A percentile compares a stretch with the other conserved stretches of the same genome.
Conservation (phyloP, 2,888 invertebrate genomes). For the Lycophotia porphyrea region DNA sequence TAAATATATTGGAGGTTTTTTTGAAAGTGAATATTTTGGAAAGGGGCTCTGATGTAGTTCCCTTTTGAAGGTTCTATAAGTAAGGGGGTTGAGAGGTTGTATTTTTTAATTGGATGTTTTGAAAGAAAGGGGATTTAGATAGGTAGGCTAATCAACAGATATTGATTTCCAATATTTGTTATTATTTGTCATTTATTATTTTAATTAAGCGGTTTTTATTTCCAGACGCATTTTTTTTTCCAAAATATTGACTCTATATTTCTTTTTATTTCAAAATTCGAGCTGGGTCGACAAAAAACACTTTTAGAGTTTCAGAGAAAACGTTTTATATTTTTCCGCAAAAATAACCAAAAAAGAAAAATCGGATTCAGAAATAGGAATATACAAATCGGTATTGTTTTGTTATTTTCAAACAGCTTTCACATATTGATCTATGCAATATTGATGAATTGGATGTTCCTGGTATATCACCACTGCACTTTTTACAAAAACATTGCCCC, state of each 20-base stretch:
- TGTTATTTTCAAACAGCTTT: conserved; percentile 46
- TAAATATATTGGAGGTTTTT: conserved; percentile 67
- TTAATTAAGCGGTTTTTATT: background rate
- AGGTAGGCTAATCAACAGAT: background rate
- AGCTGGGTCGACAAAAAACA: background rate
- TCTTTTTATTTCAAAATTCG: background rate
- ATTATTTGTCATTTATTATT: background rate
- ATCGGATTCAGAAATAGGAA: conserved; percentile 9
- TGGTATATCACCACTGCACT: conserved; percentile 13
- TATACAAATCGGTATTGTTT: conserved; percentile 33
- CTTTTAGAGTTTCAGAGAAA: background rate
- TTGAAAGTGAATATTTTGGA: conserved; percentile 51
- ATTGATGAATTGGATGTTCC: conserved; percentile 15
- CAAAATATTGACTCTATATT: background rate
- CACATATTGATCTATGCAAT: conserved; percentile 34
- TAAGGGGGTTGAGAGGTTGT: conserved; percentile 12
- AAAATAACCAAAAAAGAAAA: background rate
- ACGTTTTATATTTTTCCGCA: background rate
- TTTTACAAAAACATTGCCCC: conserved; percentile 20
- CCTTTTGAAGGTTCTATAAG: conserved; percentile 37
- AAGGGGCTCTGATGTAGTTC: conserved; percentile 47
- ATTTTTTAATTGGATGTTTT: conserved; percentile 36
- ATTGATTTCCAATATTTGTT: background rate
- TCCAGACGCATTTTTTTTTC: background rate
- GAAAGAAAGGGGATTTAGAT: background rate